Base-by-base conservation (phyloP, 1,140 invertebrate genomes). In the Pentalonia nigronervosa region DNA sequence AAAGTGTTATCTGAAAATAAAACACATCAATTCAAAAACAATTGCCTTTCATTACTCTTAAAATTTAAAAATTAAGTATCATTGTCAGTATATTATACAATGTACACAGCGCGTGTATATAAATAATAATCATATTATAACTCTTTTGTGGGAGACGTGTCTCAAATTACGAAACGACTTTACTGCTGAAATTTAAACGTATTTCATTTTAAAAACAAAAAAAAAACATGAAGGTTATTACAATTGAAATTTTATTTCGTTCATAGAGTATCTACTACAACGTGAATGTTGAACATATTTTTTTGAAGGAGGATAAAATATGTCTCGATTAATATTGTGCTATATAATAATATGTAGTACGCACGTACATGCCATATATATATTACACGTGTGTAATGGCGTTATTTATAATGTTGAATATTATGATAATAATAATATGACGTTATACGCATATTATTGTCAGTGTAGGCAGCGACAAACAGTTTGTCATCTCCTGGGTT, bases 341-440 rank as follows among this genome's bases (percentile, higher is more conserved):
- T 30, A 1, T 47, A 45, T 30, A 30, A 25, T 47, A 86, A 30
- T 86, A 47, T 86, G 30, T 86, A 47, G 41, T 86, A 47, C 30
- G 25, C 60, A 76, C 45, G 41, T 86, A 47, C 45, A 45, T 7
- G 81, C 7, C 21, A 83, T 84, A 23, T 86, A 41, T 45, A 86
- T 30, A 30, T 6, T 45, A 23, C 36, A 11, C 41, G 9, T 45
- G 41, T 86, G 8, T 86, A 86, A 86, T 86, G 23, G 83, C 41
- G 23, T 86, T 86, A 45, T 86, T 86, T 45, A 86, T 86, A 86
- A 86, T 86, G 23, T 45, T 45, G 83, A 86, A 86, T 86, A 86
- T 86, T 86, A 86, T 41, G 36, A 21, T 25, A 25, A 45, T 25
- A 86, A 45, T 45, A 83, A 36, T 83, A 83, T 83, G 34, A 83